These are phyloP conservation scores for Calcarius ornatus DNA, from an alignment of 2,113 vertebrate genomes.

Conservation along the genomic window DNA sequence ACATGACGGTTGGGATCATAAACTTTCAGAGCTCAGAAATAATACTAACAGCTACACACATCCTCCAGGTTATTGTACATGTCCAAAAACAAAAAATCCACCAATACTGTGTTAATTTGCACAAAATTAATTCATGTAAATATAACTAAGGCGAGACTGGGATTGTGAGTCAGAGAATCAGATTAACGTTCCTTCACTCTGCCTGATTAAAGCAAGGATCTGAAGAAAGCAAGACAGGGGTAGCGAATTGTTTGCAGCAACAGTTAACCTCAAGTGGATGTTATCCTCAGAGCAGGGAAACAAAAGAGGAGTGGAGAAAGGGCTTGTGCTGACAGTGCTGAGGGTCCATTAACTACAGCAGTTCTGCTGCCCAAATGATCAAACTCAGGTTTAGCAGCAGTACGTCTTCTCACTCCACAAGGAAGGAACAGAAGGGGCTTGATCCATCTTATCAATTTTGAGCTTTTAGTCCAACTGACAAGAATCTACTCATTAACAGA, in stretches of 20 bases:
- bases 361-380: not conserved
- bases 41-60: not conserved
- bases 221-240: not conserved
- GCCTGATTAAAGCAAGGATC: not conserved
- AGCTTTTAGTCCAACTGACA: conserved; percentile 34
- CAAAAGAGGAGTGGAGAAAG: not conserved
- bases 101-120: not conserved
- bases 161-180: not conserved
- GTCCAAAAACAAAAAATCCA: not conserved
- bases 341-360: not conserved
- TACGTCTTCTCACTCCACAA: not conserved
- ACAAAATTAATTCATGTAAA: not conserved
- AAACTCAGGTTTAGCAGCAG: conserved; percentile 6
- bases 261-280: not conserved
- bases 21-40: not conserved
- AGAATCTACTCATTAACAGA: conserved; percentile 37
- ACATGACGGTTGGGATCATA: not conserved
- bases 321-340: not conserved
- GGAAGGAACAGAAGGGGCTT: conserved; percentile 12
- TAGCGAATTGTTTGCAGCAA: not conserved
- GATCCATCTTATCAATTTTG: conserved; percentile 20
- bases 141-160: not conserved
- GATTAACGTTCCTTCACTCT: not conserved
- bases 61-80: not conserved
- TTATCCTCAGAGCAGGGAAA: not conserved